phyloP scores from a whole-genome alignment of 2,888 invertebrate genomes.

The Azorinus chamasolen region DNA sequence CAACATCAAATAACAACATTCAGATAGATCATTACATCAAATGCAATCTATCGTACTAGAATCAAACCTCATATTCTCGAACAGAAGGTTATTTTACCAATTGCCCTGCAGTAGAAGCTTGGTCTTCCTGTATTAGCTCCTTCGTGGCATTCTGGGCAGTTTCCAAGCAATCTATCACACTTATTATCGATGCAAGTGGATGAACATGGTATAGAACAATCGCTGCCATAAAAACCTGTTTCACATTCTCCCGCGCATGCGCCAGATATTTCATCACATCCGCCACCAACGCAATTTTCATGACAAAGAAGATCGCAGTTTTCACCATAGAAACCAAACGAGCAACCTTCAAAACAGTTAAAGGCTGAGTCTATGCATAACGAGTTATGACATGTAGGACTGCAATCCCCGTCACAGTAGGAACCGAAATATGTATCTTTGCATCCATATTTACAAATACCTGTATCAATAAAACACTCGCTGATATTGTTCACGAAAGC shows the following conservation, averaged over 20 bases:
- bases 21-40: no score
- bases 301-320: conserved; percentile 38
- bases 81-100: conserved; percentile 45
- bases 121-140: conserved; percentile 24
- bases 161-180: conserved; percentile 44
- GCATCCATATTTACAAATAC: conserved; percentile 51
- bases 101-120: conserved; percentile 43
- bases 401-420: conserved; percentile 43
- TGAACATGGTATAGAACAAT: conserved; percentile 34
- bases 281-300: conserved; percentile 36
- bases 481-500: conserved; percentile 34
- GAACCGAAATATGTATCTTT: conserved; percentile 45
- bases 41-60: no score
- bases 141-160: conserved; percentile 46
- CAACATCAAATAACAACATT: no score
- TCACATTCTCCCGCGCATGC: conserved; percentile 32
- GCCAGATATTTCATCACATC: conserved; percentile 38
- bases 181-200: conserved; percentile 49
- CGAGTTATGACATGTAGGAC: conserved; percentile 35
- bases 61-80: no score
- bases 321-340: conserved; percentile 47
- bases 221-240: conserved; percentile 28
- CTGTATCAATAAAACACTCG: conserved; percentile 35
- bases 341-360: conserved; percentile 53
- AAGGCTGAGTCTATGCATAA: conserved; percentile 38